These are phyloP conservation scores for Natrix natrix DNA, from an alignment of 2,797 vertebrate genomes.

Conservation along the genomic window DNA sequence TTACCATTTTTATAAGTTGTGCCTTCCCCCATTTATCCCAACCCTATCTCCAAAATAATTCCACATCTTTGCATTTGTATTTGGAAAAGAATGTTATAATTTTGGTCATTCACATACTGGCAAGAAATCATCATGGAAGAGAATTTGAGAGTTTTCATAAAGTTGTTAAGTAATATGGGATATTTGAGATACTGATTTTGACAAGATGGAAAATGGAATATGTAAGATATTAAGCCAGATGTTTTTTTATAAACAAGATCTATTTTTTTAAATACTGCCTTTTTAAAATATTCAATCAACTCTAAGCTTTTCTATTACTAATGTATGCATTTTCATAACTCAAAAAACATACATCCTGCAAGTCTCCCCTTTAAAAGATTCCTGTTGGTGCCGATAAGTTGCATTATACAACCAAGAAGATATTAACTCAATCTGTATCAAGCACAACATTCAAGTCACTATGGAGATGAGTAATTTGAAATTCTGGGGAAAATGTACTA, in stretches of 20 bases:
- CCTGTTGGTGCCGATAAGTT: not conserved
- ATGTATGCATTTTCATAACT: not conserved
- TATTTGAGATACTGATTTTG: not conserved
- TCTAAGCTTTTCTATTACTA: not conserved
- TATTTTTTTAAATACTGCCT: not conserved
- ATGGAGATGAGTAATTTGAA: not conserved
- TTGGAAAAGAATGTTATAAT: not conserved
- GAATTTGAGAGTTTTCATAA: not conserved
- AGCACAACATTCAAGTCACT: not conserved
- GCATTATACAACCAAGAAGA: not conserved
- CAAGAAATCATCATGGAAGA: not conserved
- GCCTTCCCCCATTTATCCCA: not conserved
- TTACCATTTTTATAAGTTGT: not conserved
- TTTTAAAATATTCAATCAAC: not conserved
- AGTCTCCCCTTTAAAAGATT: not conserved
- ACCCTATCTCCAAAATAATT: not conserved
- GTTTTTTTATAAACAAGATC: not conserved
- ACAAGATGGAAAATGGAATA: not conserved
- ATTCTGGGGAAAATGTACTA: not conserved
- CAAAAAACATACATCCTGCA: not conserved
- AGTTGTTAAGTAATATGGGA: not conserved
- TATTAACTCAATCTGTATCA: not conserved
- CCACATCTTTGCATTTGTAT: not conserved
- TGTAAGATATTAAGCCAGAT: not conserved
- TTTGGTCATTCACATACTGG: not conserved